Conservation (phyloP, 1,140 invertebrate genomes). For the Zaprionus nigranus region DNA sequence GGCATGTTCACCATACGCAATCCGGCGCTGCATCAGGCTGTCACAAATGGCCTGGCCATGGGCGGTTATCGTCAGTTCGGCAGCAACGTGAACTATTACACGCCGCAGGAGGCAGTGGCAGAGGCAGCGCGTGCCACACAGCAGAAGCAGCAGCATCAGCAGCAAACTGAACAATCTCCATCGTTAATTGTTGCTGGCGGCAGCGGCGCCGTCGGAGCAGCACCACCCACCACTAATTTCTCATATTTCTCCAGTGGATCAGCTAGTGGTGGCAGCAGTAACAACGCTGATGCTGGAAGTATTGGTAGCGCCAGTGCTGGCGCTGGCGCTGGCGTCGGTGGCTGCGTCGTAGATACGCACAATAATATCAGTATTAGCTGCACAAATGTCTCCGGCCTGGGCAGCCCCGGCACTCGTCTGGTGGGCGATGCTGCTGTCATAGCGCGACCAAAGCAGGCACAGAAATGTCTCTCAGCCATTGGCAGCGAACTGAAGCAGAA, state of each 20-base stretch:
- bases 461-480: conserved; percentile 79
- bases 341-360: conserved; percentile 62
- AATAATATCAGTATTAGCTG: conserved; percentile 84
- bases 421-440: conserved; percentile 73
- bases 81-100: conserved; percentile 79
- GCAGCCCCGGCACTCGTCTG: conserved; percentile 53
- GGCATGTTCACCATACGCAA: conserved; percentile 93
- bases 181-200: conserved; percentile 18
- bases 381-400: conserved; percentile 65
- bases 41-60: conserved; percentile 73
- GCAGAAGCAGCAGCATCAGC: conserved; percentile 52
- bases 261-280: conserved; percentile 40
- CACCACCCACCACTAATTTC: conserved; percentile 62
- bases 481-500: conserved; percentile 83
- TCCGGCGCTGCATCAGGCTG: conserved; percentile 85
- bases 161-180: conserved; percentile 6
- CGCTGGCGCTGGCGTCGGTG: conserved; percentile 4
- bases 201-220: conserved; percentile 24
- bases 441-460: conserved; percentile 70
- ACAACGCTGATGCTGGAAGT: neutral
- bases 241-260: conserved; percentile 79
- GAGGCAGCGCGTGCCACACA: conserved; percentile 74
- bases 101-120: conserved; percentile 74
- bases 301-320: conserved; percentile 14
- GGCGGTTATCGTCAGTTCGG: conserved; percentile 77